Evolutionary conservation across 2,888 invertebrate species (phyloP), one percentile per base, ranked within the genome.

Genomic region (Trichogramma evanescens): DNA sequence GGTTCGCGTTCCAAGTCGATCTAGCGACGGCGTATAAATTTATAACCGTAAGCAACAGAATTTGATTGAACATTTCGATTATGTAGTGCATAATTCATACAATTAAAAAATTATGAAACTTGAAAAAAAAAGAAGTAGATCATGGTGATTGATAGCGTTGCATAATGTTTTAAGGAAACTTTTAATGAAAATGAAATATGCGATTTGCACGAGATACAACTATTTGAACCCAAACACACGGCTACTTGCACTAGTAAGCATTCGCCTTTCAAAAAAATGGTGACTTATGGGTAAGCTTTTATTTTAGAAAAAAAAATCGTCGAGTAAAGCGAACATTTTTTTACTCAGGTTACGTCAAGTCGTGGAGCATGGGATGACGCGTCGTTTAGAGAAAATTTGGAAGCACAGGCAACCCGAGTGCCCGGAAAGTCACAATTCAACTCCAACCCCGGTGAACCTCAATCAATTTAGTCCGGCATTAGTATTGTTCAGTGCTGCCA

Each of bases 1-100:
- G 84, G 3, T 89, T 85, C 70, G 89, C 89, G 0, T 88, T 86
- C 73, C 86, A 88, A 69, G 82, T 86, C 4, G 88, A 89, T 73
- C 83, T 83, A 0, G 82, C 84, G 0, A 82, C 82, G 0, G 88
- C 85, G 1, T 89, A 89, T 73, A 84, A 85, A 63, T 83, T 88
- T 39, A 87, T 89, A 71, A 80, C 80, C 55, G 72, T 72, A 62
- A 66, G 62, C 42, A 50, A 38, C 38, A 46, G 51, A 48, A 44
- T 58, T 41, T 45, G 6, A 56, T 56, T 45, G 13, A 45, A 26
- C 26, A 26, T 26, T 3, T 26, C 26, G 26, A 2, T 26, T 26
- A 26, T 26, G 26, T 26, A 26, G 26, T 2, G 26, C 26, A 3
- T 26, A 26, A 26, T 26, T 26, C 26, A 26, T 26, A 26, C 26